Evolutionary conservation across 2,797 vertebrate genomes (phyloP).

Genomic region (Hyperoplus immaculatus): DNA sequence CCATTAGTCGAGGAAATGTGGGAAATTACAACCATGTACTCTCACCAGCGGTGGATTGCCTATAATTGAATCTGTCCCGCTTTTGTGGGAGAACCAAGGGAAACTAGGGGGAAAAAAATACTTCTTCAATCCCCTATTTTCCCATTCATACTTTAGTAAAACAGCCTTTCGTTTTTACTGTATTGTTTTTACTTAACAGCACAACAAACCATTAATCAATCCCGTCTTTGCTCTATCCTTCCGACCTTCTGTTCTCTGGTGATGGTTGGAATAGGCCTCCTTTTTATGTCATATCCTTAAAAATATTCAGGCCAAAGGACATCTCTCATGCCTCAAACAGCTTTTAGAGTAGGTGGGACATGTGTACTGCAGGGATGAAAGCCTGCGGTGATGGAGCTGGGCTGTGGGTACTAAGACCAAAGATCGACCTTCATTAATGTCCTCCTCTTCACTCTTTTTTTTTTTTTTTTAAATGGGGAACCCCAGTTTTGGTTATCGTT

Average conservation of each 20-base stretch:
- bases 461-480: conserved; percentile 19
- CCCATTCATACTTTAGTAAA: conserved; percentile 4
- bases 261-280: conserved; percentile 27
- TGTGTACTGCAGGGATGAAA: conserved; percentile 51
- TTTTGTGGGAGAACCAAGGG: conserved; percentile 10
- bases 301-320: conserved; percentile 38
- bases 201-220: background rate
- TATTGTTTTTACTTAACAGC: background rate
- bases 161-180: background rate
- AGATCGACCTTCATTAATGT: conserved; percentile 38
- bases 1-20: conserved; percentile 53
- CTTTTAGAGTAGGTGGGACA: conserved; percentile 44
- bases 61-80: conserved; percentile 33
- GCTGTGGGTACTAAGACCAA: conserved; percentile 27
- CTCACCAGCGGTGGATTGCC: conserved; percentile 28
- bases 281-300: conserved; percentile 45
- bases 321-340: conserved; percentile 42
- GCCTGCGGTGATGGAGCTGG: conserved; percentile 35
- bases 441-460: background rate
- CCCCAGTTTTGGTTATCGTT: conserved; percentile 32
- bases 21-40: conserved; percentile 55
- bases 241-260: conserved; percentile 17
- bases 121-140: conserved; percentile 22
- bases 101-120: conserved; percentile 1
- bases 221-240: background rate